phyloP scores from a whole-genome alignment of 2,888 invertebrate species.

The Gandaritis pyraliata region DNA sequence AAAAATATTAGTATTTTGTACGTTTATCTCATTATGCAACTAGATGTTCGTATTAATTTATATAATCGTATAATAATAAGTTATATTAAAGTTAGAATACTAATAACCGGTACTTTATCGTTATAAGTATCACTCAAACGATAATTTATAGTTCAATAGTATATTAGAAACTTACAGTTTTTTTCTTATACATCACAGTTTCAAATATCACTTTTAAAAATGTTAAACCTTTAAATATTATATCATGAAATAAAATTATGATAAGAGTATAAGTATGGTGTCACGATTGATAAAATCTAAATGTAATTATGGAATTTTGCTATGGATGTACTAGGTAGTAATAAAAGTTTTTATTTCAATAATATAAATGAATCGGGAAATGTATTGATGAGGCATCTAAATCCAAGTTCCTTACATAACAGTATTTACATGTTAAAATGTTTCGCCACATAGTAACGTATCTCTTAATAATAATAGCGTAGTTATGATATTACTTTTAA shows the following conservation, averaged over 20 bases:
- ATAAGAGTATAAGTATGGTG: constrained; percentile 30
- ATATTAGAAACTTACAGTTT: constrained; percentile 14
- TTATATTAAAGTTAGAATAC: constrained; percentile 13
- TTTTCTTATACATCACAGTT: constrained; percentile 19
- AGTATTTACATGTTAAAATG: constrained; percentile 62
- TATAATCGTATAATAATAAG: constrained; percentile 8
- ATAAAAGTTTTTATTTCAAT: constrained; percentile 39
- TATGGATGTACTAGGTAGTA: constrained; percentile 41
- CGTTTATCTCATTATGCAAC: background rate
- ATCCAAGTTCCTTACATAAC: constrained; percentile 65
- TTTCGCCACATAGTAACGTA: constrained; percentile 64
- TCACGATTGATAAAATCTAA: constrained; percentile 38
- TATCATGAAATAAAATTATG: constrained; percentile 24
- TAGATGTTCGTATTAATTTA: constrained; percentile 13
- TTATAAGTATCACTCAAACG: constrained; percentile 5
- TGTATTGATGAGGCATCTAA: constrained; percentile 51
- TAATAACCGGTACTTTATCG: constrained; percentile 12
- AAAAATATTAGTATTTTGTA: background rate
- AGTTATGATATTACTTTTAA: constrained; percentile 49
- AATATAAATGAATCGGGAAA: constrained; percentile 36
- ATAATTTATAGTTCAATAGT: constrained; percentile 8
- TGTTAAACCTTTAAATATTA: constrained; percentile 24
- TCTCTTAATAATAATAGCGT: constrained; percentile 57
- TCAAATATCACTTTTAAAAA: constrained; percentile 22
- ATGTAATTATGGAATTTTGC: constrained; percentile 53